Percentiles rank a stretch among this genome's conserved stretches.
Evolutionary conservation across 2,888 invertebrate genomes (phyloP).

Genomic region (Rhamnusium bicolor): DNA sequence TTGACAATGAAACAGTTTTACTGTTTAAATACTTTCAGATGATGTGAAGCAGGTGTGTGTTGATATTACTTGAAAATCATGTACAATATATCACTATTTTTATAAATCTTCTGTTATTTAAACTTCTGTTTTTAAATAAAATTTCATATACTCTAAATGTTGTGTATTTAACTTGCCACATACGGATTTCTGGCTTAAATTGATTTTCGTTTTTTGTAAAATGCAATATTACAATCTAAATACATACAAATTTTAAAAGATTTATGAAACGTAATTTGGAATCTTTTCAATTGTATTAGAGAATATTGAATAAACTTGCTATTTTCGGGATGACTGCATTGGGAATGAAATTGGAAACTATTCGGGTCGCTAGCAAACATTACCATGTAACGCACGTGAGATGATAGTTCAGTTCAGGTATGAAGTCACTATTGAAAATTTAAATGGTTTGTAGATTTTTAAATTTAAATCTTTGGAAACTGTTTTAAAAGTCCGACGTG

Average conservation of each 20-base stretch:
- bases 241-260: background rate
- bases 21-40: too few species aligned
- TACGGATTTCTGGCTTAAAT: background rate
- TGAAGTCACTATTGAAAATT: slow-evolving; percentile 51
- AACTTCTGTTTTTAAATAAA: too few species aligned
- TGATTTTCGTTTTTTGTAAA: background rate
- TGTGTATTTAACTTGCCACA: too few species aligned
- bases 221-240: background rate
- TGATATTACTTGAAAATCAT: too few species aligned
- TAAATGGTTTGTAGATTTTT: slow-evolving; percentile 56
- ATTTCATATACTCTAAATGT: too few species aligned
- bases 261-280: background rate
- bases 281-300: background rate
- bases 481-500: background rate
- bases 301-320: background rate
- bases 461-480: slow-evolving; percentile 39
- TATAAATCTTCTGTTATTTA: too few species aligned
- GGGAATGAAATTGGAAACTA: background rate
- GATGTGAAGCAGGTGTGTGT: too few species aligned
- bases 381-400: slow-evolving; percentile 52
- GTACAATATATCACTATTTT: too few species aligned
- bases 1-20: too few species aligned
- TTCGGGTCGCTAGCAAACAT: slow-evolving; percentile 20
- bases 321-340: background rate
- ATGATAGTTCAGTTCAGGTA: slow-evolving; percentile 40